Percentiles rank a stretch among this genome's conserved stretches.
These are phyloP conservation scores for Dendrophyllia cribrosa DNA, from an alignment of 64 coral and sea anemone genomes.

Conservation along the genomic window DNA sequence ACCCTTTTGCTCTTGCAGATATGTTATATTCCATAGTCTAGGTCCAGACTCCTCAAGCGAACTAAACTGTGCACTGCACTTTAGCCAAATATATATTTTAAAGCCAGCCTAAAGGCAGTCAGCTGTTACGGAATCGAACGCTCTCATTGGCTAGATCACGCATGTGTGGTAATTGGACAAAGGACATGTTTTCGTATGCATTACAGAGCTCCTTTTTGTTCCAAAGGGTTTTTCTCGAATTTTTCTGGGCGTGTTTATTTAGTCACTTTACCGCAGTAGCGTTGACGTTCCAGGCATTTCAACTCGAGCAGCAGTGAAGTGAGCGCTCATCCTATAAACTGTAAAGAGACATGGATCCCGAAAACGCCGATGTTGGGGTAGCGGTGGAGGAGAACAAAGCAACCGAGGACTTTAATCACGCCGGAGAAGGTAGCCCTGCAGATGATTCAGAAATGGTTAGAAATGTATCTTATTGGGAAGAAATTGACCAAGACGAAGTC, in stretches of 20 bases:
- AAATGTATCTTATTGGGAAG: conserved; percentile 24
- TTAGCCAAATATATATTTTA: too few species aligned
- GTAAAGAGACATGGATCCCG: conserved; percentile 20
- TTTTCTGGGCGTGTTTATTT: conserved; percentile 38
- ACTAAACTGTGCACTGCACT: too few species aligned
- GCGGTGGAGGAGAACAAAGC: background rate
- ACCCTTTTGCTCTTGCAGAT: background rate
- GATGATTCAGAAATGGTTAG: background rate
- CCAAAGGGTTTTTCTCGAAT: background rate
- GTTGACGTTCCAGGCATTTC: background rate
- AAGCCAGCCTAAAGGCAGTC: background rate
- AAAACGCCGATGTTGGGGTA: background rate
- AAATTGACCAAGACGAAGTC: conserved; percentile 23
- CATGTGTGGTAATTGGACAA: background rate
- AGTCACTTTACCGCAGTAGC: background rate
- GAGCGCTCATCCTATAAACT: background rate
- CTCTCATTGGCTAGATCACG: conserved; percentile 5
- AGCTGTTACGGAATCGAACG: background rate
- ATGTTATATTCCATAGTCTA: too few species aligned
- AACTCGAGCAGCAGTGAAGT: background rate
- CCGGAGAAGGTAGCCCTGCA: background rate
- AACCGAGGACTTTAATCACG: background rate
- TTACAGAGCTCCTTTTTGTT: background rate
- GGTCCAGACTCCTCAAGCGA: too few species aligned
- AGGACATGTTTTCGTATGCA: background rate